phyloP scores from a whole-genome alignment of 2,888 invertebrate species.

The Acleris holmiana region DNA sequence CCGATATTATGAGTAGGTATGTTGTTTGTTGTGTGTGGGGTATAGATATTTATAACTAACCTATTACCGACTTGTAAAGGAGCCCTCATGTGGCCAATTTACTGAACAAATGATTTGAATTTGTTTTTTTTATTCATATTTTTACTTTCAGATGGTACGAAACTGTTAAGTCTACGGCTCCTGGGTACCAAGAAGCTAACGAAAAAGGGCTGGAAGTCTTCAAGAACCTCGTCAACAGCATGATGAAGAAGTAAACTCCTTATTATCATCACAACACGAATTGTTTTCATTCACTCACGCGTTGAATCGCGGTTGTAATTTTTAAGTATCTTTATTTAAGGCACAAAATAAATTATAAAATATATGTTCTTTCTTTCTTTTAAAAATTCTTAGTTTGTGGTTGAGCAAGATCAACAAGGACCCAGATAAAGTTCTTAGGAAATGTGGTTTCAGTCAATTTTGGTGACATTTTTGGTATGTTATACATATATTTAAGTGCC shows the following conservation, averaged over 20 bases:
- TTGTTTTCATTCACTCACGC: conserved; percentile 21
- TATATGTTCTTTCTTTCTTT: background rate
- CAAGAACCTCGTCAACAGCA: conserved; percentile 47
- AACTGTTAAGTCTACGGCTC: conserved; percentile 41
- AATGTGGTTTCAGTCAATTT: no score
- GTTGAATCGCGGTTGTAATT: conserved; percentile 13
- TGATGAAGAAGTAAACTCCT: conserved; percentile 39
- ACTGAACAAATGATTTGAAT: no score
- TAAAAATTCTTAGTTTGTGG: no score
- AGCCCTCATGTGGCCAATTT: no score
- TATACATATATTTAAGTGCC: no score
- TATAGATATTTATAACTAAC: background rate
- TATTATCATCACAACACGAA: background rate
- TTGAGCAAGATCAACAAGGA: no score
- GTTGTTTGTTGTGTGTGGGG: no score
- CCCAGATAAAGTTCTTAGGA: no score
- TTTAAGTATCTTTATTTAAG: conserved; percentile 50
- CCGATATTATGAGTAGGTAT: no score
- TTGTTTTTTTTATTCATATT: no score
- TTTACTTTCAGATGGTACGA: conserved; percentile 43
- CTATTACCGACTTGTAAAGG: no score
- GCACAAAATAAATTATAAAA: conserved; percentile 32
- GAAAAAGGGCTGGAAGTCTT: conserved; percentile 63
- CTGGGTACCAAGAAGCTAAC: conserved; percentile 59
- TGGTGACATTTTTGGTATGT: no score